These are phyloP conservation scores for Oreochromis tanganicae DNA, from an alignment of 2,113 vertebrate species.

Conservation along the genomic window DNA sequence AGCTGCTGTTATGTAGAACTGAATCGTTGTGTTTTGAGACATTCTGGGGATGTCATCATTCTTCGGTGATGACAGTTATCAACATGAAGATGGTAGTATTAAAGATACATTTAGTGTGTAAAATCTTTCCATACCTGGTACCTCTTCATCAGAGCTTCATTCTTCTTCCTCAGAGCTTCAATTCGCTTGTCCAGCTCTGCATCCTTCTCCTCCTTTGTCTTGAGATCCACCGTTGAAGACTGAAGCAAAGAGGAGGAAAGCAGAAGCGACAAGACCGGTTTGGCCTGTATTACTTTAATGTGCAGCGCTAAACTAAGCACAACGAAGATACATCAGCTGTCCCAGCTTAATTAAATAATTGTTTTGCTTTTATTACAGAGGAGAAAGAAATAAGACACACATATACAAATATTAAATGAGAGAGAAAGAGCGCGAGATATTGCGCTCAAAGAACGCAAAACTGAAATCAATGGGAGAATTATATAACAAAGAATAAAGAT, in stretches of 20 bases:
- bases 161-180: conserved; percentile 88
- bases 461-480: neutral
- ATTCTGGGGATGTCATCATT: neutral
- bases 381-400: neutral
- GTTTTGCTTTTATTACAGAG: neutral
- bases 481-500: neutral
- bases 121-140: conserved; percentile 74
- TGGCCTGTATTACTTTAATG: neutral
- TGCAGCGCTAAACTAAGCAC: neutral
- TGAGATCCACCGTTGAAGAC: conserved; percentile 79
- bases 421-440: neutral
- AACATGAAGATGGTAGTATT: accelerated
- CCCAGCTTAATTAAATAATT: neutral
- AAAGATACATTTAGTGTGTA: neutral
- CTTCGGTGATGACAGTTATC: neutral
- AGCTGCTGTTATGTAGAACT: neutral
- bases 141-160: conserved; percentile 83
- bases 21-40: neutral
- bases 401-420: neutral
- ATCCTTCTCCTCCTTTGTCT: conserved; percentile 89
- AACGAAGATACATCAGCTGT: neutral
- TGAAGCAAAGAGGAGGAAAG: conserved; percentile 5
- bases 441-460: neutral
- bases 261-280: neutral
- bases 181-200: conserved; percentile 86